Evolutionary conservation across 2,888 invertebrate genomes (phyloP).

Genomic region (Anaspis maculata): DNA sequence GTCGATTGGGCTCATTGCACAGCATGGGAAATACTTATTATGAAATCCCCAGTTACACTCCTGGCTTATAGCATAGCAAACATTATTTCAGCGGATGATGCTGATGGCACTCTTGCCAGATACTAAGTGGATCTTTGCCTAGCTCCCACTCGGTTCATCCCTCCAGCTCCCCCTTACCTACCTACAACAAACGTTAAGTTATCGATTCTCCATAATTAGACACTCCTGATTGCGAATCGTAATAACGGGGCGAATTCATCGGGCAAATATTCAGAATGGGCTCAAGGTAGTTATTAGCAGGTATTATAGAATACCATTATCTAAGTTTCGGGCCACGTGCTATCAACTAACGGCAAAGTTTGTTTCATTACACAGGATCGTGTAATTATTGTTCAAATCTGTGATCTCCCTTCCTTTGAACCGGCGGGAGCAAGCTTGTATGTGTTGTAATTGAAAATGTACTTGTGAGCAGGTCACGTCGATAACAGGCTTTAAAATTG

Average conservation of each 20-base stretch:
- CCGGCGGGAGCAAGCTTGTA: not conserved
- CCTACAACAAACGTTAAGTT: too few species aligned
- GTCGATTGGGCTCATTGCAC: too few species aligned
- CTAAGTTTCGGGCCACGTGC: constrained; percentile 7
- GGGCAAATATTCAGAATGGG: constrained; percentile 3
- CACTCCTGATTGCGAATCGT: constrained; percentile 3
- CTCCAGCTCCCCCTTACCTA: too few species aligned
- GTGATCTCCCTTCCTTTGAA: constrained; percentile 2
- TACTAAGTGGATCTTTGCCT: too few species aligned
- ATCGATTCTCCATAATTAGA: constrained; percentile 4
- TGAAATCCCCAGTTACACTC: too few species aligned
- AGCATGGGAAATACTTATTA: too few species aligned
- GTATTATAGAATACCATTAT: constrained; percentile 9
- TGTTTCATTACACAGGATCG: constrained; percentile 7
- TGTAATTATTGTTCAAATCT: constrained; percentile 10
- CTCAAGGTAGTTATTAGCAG: constrained; percentile 8
- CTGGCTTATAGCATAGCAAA: too few species aligned
- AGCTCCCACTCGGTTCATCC: too few species aligned
- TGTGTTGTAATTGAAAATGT: constrained; percentile 4
- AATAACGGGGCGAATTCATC: constrained; percentile 4
- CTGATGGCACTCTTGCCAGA: too few species aligned
- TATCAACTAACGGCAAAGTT: constrained; percentile 5
- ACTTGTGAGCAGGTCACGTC: constrained; percentile 3
- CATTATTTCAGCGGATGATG: too few species aligned
- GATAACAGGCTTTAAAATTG: constrained; percentile 2